Evolutionary conservation across 2,113 vertebrate genomes (phyloP), one percentile per base, ranked within the genome.

Genomic region (Eretmodus cyanostictus): DNA sequence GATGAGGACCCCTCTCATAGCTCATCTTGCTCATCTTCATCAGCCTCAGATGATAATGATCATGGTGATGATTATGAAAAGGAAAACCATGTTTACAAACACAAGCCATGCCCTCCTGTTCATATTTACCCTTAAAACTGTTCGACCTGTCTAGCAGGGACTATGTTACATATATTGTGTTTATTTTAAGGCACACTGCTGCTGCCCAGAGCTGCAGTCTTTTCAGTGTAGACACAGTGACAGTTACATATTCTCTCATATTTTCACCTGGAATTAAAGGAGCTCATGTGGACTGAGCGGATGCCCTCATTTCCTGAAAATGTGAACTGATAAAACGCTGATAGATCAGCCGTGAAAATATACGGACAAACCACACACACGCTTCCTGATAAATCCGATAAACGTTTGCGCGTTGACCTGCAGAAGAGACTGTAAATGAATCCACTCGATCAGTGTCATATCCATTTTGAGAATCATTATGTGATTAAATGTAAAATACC

Each of bases 1-100:
- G 86, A 94, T 8, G 94, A 81, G 27, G 94, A 94, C 38, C 92
- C 90, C 13, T 85, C 88, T 86, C 55, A 38, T 31, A 91, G 81
- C 80, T 91, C 73, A 89, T 86, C 87, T 92, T 34, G 55, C 19
- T 90, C 80, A 22, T 93, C 84, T 40, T 94, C 87, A 9, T 85
- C 90, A 55, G 68, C 7, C 78, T 87, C 87, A 68, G 82, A 89
- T 16, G 79, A 93, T 51, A 79, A 87, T 27, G 86, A 59, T 82
- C 82, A 45, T n/a, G 83, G 91, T 45, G 83, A 86, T 31, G 78
- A 88, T 2, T 71, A 81, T 5, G 47, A 80, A 10, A 76, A 82
- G 22, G 78, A 87, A 31, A 85, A 55, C 13, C 24, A 14, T n/a
- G 63, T 34, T 3, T 86, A 31, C 53, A 82, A 63, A 92, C 63